phyloP scores from a whole-genome alignment of 1,140 invertebrate genomes.

The Bombyx mandarina region DNA sequence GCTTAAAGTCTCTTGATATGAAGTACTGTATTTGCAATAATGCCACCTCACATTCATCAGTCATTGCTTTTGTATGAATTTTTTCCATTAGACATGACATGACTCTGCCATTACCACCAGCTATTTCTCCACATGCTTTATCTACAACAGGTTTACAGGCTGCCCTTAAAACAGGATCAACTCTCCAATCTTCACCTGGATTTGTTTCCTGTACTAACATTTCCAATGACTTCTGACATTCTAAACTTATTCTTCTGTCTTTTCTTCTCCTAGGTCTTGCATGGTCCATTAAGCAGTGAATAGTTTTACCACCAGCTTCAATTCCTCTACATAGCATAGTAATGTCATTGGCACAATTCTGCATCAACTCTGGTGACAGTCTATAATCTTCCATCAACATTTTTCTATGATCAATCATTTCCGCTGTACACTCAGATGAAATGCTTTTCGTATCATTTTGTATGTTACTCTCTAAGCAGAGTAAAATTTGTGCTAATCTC shows the following conservation, averaged over 20 bases:
- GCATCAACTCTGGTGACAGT: constrained; percentile 92
- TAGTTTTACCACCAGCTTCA: constrained; percentile 87
- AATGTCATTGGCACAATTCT: constrained; percentile 90
- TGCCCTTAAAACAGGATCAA: constrained; percentile 89
- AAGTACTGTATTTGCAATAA: constrained; percentile 98
- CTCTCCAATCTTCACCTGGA: constrained; percentile 91
- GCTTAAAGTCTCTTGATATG: constrained; percentile 92
- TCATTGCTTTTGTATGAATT: constrained; percentile 88
- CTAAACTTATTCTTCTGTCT: constrained; percentile 74
- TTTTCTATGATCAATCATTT: constrained; percentile 92
- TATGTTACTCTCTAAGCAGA: constrained; percentile 91
- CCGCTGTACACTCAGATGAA: constrained; percentile 82
- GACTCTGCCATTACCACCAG: constrained; percentile 80
- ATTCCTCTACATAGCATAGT: constrained; percentile 79
- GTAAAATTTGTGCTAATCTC: constrained; percentile 89
- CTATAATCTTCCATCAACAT: constrained; percentile 94
- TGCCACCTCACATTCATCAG: constrained; percentile 88
- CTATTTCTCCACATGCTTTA: constrained; percentile 77
- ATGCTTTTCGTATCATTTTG: constrained; percentile 82
- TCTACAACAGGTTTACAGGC: constrained; percentile 89
- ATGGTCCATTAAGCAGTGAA: constrained; percentile 97
- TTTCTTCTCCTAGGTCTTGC: constrained; percentile 76
- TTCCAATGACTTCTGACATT: constrained; percentile 83
- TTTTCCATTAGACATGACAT: constrained; percentile 96
- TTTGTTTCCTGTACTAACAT: constrained; percentile 84